Conservation (phyloP, 2,888 invertebrate species). For the Dryobotodes eremita region DNA sequence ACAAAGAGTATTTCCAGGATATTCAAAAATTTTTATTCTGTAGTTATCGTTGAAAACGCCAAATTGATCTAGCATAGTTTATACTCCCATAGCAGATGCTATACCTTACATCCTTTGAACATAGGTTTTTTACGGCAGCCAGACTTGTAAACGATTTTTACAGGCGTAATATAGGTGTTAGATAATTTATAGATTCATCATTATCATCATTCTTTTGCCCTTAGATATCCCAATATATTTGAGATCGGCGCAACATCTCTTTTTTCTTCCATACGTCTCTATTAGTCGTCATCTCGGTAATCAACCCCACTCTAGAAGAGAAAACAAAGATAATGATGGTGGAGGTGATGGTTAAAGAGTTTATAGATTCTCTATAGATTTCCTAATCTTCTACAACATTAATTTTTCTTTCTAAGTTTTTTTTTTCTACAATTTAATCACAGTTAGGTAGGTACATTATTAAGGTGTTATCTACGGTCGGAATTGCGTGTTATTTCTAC, state of each 20-base stretch:
- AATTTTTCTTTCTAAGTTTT: neutral
- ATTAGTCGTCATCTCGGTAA: no score
- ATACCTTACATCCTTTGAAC: neutral
- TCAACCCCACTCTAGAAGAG: no score
- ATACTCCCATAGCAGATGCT: neutral
- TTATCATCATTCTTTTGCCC: no score
- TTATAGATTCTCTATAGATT: no score
- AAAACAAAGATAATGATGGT: no score
- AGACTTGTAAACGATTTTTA: neutral
- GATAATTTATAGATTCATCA: neutral
- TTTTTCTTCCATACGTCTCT: no score
- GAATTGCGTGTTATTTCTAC: slow-evolving; percentile 60
- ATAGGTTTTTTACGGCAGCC: neutral
- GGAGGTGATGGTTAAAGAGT: no score
- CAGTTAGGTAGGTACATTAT: slow-evolving; percentile 36
- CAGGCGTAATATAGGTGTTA: neutral
- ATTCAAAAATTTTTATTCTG: neutral
- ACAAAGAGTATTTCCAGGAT: neutral
- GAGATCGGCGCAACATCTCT: no score
- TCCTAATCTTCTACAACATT: no score
- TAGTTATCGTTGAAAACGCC: neutral
- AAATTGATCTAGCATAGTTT: neutral
- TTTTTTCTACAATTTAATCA: slow-evolving; percentile 6
- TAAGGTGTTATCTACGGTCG: slow-evolving; percentile 45
- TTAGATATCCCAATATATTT: no score